Evolutionary conservation across 2,113 vertebrate genomes (phyloP).

Genomic region (Monopterus albus): DNA sequence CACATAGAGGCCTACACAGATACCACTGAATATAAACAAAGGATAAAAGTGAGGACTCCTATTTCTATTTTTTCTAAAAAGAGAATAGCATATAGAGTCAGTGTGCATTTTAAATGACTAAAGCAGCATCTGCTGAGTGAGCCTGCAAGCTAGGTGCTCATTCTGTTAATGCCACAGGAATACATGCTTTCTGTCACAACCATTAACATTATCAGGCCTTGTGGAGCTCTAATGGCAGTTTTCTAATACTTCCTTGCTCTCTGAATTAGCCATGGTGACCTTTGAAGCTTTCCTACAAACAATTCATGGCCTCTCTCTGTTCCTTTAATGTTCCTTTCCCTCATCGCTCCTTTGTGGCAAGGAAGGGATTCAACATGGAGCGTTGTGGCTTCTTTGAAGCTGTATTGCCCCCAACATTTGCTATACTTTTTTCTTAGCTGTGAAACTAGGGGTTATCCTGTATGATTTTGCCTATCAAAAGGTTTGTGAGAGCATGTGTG

Average conservation of each 20-base stretch:
- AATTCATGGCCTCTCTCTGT: slow-evolving; percentile 25
- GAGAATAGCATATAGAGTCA: slow-evolving; percentile 8
- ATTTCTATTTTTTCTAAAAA: slow-evolving; percentile 9
- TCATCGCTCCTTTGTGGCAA: slow-evolving; percentile 37
- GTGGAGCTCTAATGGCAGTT: slow-evolving; percentile 59
- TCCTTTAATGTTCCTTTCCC: slow-evolving; percentile 50
- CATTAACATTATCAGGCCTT: slow-evolving; percentile 58
- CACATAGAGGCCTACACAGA: slow-evolving; percentile 20
- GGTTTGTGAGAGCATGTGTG: neutral
- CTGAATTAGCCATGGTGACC: slow-evolving; percentile 62
- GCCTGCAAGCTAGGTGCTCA: slow-evolving; percentile 28
- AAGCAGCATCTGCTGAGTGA: slow-evolving; percentile 30
- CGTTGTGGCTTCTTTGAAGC: slow-evolving; percentile 8
- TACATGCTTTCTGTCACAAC: slow-evolving; percentile 43
- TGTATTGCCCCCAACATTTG: slow-evolving; percentile 8
- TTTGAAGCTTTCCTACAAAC: slow-evolving; percentile 53
- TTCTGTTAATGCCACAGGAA: slow-evolving; percentile 23
- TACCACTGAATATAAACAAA: neutral
- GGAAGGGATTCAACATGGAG: slow-evolving; percentile 48
- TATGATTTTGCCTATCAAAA: slow-evolving; percentile 37
- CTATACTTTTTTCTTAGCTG: slow-evolving; percentile 46
- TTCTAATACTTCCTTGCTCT: slow-evolving; percentile 55
- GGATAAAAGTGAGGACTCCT: slow-evolving; percentile 2
- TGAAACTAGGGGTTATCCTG: slow-evolving; percentile 1
- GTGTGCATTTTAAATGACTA: slow-evolving; percentile 32